These are phyloP conservation scores for Drosophila hamatofila DNA, from an alignment of 2,888 invertebrate species.

Conservation along the genomic window DNA sequence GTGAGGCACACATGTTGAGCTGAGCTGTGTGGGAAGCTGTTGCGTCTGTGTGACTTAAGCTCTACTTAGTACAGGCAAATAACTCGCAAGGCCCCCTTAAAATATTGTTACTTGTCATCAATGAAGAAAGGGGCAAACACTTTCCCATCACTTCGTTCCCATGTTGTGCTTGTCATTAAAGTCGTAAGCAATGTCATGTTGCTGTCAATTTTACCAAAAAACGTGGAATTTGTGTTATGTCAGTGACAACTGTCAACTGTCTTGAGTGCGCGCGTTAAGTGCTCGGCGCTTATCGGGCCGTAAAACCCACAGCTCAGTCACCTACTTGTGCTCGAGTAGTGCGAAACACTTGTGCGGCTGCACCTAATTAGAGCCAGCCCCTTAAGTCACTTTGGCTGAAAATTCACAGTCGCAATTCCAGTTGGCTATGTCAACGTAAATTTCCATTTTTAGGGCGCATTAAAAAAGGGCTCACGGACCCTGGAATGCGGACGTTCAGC, in stretches of 20 bases:
- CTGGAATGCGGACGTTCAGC: conserved; percentile 37
- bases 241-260: conserved; percentile 27
- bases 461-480: conserved; percentile 51
- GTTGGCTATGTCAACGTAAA: conserved; percentile 58
- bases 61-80: conserved; percentile 35
- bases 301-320: conserved; percentile 54
- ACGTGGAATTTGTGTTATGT: conserved; percentile 37
- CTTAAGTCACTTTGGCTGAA: conserved; percentile 49
- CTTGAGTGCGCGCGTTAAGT: conserved; percentile 37
- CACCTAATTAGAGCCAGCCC: conserved; percentile 70
- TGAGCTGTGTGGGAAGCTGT: conserved; percentile 51
- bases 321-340: conserved; percentile 21
- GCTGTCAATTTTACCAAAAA: conserved; percentile 72
- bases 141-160: conserved; percentile 9
- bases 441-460: conserved; percentile 73
- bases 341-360: conserved; percentile 65
- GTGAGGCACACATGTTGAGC: conserved; percentile 69
- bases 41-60: conserved; percentile 27
- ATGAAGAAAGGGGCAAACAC: conserved; percentile 26
- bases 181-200: conserved; percentile 79
- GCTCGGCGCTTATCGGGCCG: conserved; percentile 64
- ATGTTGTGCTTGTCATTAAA: conserved; percentile 74
- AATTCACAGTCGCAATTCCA: conserved; percentile 27
- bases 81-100: conserved; percentile 42
- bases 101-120: conserved; percentile 71